phyloP scores from a whole-genome alignment of 2,113 vertebrate species.

The Podarcis raffonei region DNA sequence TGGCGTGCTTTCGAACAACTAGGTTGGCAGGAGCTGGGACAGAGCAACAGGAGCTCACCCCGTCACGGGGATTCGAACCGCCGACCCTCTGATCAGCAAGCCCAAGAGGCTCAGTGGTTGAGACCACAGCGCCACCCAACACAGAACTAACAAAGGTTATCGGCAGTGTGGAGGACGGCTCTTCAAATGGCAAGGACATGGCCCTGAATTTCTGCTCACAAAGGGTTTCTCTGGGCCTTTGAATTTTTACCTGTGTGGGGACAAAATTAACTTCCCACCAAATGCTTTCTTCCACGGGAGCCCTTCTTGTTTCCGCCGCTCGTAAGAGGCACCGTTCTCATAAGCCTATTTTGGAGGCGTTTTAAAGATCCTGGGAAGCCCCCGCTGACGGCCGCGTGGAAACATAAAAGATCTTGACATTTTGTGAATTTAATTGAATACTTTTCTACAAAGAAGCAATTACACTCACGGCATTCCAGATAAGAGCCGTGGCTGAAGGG shows the following conservation, averaged over 20 bases:
- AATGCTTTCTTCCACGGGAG: not conserved
- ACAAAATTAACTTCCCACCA: not conserved
- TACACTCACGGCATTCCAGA: slow-evolving; percentile 52
- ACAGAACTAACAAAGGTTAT: not conserved
- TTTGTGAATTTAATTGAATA: slow-evolving; percentile 57
- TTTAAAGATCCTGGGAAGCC: slow-evolving; percentile 16
- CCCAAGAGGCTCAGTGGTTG: too few relatives aligned
- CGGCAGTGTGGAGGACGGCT: not conserved
- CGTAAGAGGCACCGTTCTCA: not conserved
- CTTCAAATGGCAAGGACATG: not conserved
- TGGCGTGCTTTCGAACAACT: too few relatives aligned
- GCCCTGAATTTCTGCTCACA: too few relatives aligned
- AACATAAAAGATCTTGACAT: slow-evolving; percentile 60
- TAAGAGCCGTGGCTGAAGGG: slow-evolving; percentile 20
- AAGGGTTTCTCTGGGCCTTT: not conserved
- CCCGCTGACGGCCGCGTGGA: slow-evolving; percentile 13
- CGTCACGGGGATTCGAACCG: too few relatives aligned
- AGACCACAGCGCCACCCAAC: too few relatives aligned
- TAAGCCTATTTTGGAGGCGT: not conserved
- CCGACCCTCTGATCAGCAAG: too few relatives aligned
- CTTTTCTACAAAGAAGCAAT: slow-evolving; percentile 59
- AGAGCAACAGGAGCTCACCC: too few relatives aligned
- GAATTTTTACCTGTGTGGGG: not conserved
- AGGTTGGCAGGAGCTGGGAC: too few relatives aligned
- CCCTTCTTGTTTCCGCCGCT: not conserved